Evolutionary conservation across 2,888 invertebrate species (phyloP).

Genomic region (Drosophila differens): DNA sequence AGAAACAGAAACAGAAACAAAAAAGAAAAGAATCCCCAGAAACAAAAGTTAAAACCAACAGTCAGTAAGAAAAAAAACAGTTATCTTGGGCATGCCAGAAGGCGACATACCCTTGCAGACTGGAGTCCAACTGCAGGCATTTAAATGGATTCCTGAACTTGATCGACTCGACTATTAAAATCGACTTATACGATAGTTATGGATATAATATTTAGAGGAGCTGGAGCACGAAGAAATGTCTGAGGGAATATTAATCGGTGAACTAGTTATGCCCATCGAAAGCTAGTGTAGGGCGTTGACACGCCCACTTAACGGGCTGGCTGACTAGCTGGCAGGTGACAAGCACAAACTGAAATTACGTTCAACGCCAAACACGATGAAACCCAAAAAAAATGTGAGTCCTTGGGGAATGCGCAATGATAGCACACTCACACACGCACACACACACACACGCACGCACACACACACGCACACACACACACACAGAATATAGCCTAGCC

Average conservation of each 20-base stretch:
- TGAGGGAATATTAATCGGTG: neutral
- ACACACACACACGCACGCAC: neutral
- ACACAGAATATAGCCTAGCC: neutral
- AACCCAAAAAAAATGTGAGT: constrained; percentile 19
- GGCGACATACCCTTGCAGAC: neutral
- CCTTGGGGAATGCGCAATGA: constrained; percentile 52
- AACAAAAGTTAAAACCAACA: neutral
- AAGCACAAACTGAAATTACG: constrained; percentile 3
- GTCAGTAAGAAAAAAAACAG: neutral
- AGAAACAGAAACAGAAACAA: neutral
- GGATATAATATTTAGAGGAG: neutral
- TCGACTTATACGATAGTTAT: neutral
- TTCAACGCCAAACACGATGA: neutral
- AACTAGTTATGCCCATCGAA: neutral
- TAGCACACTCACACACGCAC: constrained; percentile 22
- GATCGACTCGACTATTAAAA: neutral
- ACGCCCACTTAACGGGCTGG: constrained; percentile 1
- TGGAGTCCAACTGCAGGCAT: neutral
- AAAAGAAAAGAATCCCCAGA: neutral
- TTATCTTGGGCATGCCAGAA: neutral
- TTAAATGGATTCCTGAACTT: neutral
- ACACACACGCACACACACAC: constrained; percentile 1
- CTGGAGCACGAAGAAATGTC: neutral
- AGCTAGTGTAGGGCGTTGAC: neutral
- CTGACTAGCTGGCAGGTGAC: neutral